These are phyloP conservation scores for Phyllotis vaccarum DNA, from an alignment of 2,797 vertebrate species.

Conservation along the genomic window DNA sequence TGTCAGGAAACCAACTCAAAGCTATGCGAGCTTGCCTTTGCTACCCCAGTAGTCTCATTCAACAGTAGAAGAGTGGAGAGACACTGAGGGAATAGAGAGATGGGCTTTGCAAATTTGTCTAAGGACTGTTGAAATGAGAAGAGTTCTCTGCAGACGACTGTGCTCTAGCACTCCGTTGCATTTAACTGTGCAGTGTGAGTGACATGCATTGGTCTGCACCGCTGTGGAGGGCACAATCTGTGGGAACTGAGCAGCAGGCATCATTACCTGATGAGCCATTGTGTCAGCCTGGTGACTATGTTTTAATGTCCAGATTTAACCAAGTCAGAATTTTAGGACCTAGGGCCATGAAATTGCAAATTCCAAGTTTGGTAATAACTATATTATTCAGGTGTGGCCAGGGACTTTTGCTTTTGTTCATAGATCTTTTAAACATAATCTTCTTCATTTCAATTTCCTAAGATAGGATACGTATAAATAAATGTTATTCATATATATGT, in stretches of 20 bases:
- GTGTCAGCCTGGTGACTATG: not conserved
- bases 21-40: not conserved
- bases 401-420: conserved; percentile 29
- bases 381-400: not conserved
- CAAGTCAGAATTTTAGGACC: not conserved
- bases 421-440: not conserved
- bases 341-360: not conserved
- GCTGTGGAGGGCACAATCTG: not conserved
- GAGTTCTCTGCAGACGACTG: conserved; percentile 1
- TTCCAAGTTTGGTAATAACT: not conserved
- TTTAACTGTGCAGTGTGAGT: not conserved
- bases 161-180: not conserved
- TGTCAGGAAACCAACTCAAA: not conserved
- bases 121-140: not conserved
- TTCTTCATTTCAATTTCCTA: not conserved
- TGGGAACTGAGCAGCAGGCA: not conserved
- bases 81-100: not conserved
- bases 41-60: not conserved
- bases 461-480: not conserved
- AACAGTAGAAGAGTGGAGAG: not conserved
- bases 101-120: not conserved
- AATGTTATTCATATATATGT: too few relatives aligned
- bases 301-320: conserved; percentile 15
- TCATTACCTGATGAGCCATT: not conserved
- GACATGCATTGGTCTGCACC: not conserved